These are phyloP conservation scores for Athetis lepigone DNA, from an alignment of 2,888 invertebrate species.

Conservation along the genomic window DNA sequence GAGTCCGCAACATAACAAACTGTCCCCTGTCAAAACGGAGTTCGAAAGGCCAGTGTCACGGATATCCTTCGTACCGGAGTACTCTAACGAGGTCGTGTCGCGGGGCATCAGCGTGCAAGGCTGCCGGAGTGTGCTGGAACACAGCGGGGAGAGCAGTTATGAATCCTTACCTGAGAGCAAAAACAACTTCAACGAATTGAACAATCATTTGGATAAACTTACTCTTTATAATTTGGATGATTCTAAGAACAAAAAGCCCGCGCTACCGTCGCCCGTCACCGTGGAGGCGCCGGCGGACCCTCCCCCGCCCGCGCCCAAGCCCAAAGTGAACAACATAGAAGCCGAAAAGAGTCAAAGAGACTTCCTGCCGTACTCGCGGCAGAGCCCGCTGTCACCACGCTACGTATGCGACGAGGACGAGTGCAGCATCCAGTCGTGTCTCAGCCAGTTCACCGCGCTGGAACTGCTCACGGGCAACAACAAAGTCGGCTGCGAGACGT, in stretches of 20 bases:
- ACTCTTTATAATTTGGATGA: conserved; percentile 78
- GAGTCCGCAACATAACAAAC: conserved; percentile 84
- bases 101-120: conserved; percentile 85
- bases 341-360: conserved; percentile 78
- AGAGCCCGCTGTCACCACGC: conserved; percentile 91
- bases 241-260: conserved; percentile 68
- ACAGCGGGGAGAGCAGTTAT: conserved; percentile 82
- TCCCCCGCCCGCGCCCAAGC: conserved; percentile 73
- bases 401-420: conserved; percentile 94
- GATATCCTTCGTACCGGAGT: conserved; percentile 83
- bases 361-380: conserved; percentile 77
- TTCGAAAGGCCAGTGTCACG: conserved; percentile 81
- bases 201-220: conserved; percentile 80
- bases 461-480: conserved; percentile 98
- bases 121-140: conserved; percentile 79
- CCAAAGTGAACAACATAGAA: conserved; percentile 78
- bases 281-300: conserved; percentile 66
- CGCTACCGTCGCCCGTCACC: conserved; percentile 73
- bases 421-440: conserved; percentile 96
- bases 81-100: conserved; percentile 83
- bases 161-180: conserved; percentile 77
- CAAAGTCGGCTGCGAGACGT: conserved; percentile 97
- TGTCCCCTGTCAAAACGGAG: conserved; percentile 80
- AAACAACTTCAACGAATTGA: conserved; percentile 73
- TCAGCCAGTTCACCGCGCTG: conserved; percentile 97